Evolutionary conservation across 2,888 invertebrate species (phyloP).

Genomic region (Acrobasis repandana): DNA sequence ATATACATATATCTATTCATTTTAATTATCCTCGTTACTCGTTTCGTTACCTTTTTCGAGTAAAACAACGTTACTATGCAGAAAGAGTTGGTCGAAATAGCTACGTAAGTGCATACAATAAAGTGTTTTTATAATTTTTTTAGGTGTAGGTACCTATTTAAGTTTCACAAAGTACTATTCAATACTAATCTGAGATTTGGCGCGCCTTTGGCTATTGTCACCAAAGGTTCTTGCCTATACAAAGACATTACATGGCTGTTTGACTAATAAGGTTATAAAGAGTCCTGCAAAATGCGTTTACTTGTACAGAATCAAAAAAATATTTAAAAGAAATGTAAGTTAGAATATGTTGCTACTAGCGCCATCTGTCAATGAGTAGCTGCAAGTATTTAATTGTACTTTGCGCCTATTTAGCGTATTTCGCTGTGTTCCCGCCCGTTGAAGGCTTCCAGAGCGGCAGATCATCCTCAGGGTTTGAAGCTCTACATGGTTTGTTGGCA

Average conservation of each 20-base stretch:
- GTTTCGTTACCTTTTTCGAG: neutral
- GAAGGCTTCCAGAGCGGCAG: constrained; percentile 64
- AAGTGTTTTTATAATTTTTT: neutral
- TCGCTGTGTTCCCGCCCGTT: constrained; percentile 57
- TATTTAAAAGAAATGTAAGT: neutral
- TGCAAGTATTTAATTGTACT: constrained; percentile 47
- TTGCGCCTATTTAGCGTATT: constrained; percentile 45
- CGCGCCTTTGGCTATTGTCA: no score
- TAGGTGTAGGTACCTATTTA: neutral
- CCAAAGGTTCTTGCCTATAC: no score
- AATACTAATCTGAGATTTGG: neutral
- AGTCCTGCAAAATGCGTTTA: no score
- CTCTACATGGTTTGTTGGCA: constrained; percentile 69
- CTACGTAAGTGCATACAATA: neutral
- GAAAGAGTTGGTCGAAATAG: neutral
- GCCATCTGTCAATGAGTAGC: constrained; percentile 30
- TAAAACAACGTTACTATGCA: neutral
- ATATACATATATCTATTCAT: no score
- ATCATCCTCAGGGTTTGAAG: constrained; percentile 71
- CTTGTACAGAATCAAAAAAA: no score
- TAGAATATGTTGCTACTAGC: neutral
- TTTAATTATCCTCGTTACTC: no score
- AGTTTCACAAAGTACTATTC: neutral
- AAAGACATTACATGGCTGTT: no score
- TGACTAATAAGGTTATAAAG: no score